Conservation (phyloP, 2,113 vertebrate genomes). For the Cebus imitator region DNA sequence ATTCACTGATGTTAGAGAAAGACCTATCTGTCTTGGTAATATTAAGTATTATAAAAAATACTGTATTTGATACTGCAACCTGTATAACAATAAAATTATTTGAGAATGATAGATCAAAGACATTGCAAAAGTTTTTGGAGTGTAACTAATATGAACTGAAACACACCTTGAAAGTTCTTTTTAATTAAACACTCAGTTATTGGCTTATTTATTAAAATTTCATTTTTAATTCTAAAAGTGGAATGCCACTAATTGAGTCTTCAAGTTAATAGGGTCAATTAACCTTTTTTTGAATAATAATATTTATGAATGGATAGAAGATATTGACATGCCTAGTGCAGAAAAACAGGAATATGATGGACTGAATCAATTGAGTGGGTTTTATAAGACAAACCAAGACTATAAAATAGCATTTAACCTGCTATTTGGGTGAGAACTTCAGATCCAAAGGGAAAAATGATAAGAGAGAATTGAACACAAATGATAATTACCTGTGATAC, state of each 20-base stretch:
- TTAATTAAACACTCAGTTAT: conserved; percentile 40
- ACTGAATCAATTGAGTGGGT: background rate
- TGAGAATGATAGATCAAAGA: background rate
- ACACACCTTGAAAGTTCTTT: conserved; percentile 33
- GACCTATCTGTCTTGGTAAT: background rate
- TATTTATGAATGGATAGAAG: conserved; percentile 44
- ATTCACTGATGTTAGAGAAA: background rate
- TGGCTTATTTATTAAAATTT: conserved; percentile 55
- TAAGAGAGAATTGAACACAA: conserved; percentile 24
- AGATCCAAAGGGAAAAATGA: background rate
- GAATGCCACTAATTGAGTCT: conserved; percentile 51
- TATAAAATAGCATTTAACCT: background rate
- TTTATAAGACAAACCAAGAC: background rate
- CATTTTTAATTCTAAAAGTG: conserved; percentile 57
- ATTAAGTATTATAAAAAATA: conserved; percentile 10
- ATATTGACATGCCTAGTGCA: background rate
- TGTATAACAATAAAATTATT: background rate
- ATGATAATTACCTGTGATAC: background rate
- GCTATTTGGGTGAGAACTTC: background rate
- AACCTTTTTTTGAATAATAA: conserved; percentile 58
- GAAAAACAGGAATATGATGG: conserved; percentile 4
- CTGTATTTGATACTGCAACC: background rate
- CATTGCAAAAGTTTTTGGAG: background rate
- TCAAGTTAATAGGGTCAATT: conserved; percentile 58
- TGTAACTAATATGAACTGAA: conserved; percentile 44